A percentile compares a stretch with the other conserved stretches of the same genome.
phyloP scores from a whole-genome alignment of 2,888 invertebrate species.

The Thyatira batis region DNA sequence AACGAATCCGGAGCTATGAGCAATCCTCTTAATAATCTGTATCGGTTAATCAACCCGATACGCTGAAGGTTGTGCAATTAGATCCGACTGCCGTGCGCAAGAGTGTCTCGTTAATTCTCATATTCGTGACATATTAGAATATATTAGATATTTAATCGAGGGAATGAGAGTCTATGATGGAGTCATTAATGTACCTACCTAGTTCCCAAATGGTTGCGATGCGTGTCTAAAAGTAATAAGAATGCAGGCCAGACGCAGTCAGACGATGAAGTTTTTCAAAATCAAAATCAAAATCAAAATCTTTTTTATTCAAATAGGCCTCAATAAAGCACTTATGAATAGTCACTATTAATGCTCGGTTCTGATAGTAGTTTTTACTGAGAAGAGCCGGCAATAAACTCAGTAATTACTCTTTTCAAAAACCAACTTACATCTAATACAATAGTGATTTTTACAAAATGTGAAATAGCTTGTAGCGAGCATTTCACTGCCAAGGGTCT shows the following conservation, averaged over 20 bases:
- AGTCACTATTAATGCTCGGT: no score
- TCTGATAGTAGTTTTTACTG: no score
- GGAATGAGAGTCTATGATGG: not conserved
- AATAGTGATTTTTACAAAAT: no score
- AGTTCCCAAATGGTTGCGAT: not conserved
- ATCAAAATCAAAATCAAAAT: not conserved
- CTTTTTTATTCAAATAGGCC: not conserved
- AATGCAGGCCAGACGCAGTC: not conserved
- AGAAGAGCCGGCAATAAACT: no score
- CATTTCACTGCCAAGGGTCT: no score
- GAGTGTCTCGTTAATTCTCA: constrained; percentile 29
- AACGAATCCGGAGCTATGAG: constrained; percentile 69
- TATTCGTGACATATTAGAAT: constrained; percentile 15
- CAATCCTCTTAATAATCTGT: constrained; percentile 72
- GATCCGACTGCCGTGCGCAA: constrained; percentile 31
- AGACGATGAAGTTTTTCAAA: not conserved
- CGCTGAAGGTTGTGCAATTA: constrained; percentile 59
- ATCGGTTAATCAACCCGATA: constrained; percentile 77
- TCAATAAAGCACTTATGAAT: no score
- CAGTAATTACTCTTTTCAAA: no score
- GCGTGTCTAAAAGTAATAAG: not conserved
- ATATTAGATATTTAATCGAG: constrained; percentile 4
- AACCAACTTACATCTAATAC: no score
- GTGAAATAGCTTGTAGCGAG: no score
- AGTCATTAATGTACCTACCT: not conserved